phyloP scores from a whole-genome alignment of 2,888 invertebrate genomes.

The Mylabris sibirica region DNA sequence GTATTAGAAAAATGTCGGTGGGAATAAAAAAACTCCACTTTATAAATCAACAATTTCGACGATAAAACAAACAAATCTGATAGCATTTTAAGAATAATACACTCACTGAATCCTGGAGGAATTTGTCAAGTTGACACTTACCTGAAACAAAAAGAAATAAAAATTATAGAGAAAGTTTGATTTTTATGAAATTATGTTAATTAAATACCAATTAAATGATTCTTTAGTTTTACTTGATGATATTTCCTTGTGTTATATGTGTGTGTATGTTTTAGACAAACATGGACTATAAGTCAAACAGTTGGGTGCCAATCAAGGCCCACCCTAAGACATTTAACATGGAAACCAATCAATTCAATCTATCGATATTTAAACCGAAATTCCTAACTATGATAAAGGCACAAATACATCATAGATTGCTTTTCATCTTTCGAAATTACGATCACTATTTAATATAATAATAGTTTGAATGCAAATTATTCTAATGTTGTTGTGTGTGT shows the following conservation, averaged over 20 bases:
- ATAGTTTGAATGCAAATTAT: slow-evolving; percentile 13
- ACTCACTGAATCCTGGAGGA: not conserved
- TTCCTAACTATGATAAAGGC: not conserved
- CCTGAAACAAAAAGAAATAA: slow-evolving; percentile 26
- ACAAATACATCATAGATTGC: slow-evolving; percentile 14
- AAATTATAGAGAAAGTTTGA: slow-evolving; percentile 2
- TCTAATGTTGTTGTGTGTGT: not conserved
- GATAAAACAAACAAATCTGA: not conserved
- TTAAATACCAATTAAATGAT: slow-evolving; percentile 26
- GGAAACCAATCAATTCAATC: slow-evolving; percentile 3
- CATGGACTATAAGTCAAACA: slow-evolving; percentile 39
- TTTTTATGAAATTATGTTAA: slow-evolving; percentile 17
- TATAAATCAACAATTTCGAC: slow-evolving; percentile 21
- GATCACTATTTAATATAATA: slow-evolving; percentile 31
- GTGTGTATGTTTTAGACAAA: not conserved
- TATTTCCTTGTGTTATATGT: slow-evolving; percentile 37
- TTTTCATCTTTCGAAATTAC: not conserved
- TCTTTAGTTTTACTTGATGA: slow-evolving; percentile 25
- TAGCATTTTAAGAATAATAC: not conserved
- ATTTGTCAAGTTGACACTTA: slow-evolving; percentile 19
- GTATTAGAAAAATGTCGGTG: slow-evolving; percentile 27
- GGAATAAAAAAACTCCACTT: slow-evolving; percentile 26
- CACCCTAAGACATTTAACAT: slow-evolving; percentile 9
- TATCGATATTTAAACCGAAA: slow-evolving; percentile 11
- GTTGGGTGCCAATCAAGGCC: slow-evolving; percentile 34